Evolutionary conservation across 2,113 vertebrate genomes (phyloP), one percentile per base, ranked within the genome.

Genomic region (Furnarius figulus): DNA sequence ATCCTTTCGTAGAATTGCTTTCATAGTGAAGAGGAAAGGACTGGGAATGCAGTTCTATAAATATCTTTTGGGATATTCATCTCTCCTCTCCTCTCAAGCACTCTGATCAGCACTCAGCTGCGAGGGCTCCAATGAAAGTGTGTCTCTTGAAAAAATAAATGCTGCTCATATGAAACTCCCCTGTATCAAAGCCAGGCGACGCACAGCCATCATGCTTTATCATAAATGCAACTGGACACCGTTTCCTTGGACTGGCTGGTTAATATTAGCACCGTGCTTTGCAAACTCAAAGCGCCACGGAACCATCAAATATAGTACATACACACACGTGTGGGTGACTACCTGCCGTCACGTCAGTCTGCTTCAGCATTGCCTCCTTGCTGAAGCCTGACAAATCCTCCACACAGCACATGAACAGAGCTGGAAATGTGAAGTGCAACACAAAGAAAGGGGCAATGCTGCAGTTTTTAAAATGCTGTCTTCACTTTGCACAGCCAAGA

Each of bases 1-100:
- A 92, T 76, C 73, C 73, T 68, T 76, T 56, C 8, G 19, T 74
- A 71, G 63, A 86, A 91, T 31, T 86, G 72, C 85, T 95, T 95
- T 84, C 52, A 52, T 19, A 53, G 44, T 23, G 65, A 94, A 94
- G 70, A 90, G 82, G 42, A 84, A 94, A 72, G 72, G 75, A 71
- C 75, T 47, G 58, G 56, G 55, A 86, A 59, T 10, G 22, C 35
- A 52, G 63, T 84, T 80, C 72, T 90, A 88, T 91, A 96, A 94
- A 96, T 96, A 93, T 40, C 44, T 75, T 50, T 42, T 8, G 18
- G 72, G 68, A 81, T 40, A 49, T 22, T 89, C 62, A 44, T 71
- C 25, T 83, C 39, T 68, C 59, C 30, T 17, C 63, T 83, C 59
- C 30, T 17, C 55, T 83, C 22, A 9, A 37, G 37, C 39, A 14